Percentiles rank a stretch among this genome's conserved stretches.
phyloP scores from a whole-genome alignment of 2,888 invertebrate genomes.

The Spodoptera exigua region DNA sequence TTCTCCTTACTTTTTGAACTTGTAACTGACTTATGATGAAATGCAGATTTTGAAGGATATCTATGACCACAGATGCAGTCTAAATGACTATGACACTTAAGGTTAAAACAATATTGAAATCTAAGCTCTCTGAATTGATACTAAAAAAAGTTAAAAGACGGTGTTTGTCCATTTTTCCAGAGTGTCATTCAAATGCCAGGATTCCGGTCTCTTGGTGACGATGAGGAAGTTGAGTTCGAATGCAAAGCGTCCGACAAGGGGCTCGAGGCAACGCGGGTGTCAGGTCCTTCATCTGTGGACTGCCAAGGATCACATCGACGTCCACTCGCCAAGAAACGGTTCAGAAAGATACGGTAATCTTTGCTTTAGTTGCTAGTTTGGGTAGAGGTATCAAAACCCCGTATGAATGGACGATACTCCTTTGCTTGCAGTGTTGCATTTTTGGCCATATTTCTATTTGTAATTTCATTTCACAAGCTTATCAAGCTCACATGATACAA shows the following conservation, averaged over 20 bases:
- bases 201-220: conserved; percentile 96
- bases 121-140: no score
- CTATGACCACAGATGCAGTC: not conserved
- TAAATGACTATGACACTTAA: no score
- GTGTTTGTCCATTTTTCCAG: conserved; percentile 85
- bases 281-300: conserved; percentile 93
- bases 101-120: no score
- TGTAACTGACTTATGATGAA: conserved; percentile 5
- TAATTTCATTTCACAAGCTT: not conserved
- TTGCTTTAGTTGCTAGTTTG: conserved; percentile 37
- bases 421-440: conserved; percentile 34
- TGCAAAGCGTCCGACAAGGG: conserved; percentile 95
- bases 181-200: conserved; percentile 97
- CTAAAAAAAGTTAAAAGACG: not conserved
- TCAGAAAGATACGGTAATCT: conserved; percentile 94
- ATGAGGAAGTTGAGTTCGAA: conserved; percentile 96
- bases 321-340: conserved; percentile 94
- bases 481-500: no score
- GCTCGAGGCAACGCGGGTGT: conserved; percentile 95
- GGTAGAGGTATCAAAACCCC: conserved; percentile 35
- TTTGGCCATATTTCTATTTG: conserved; percentile 14
- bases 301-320: conserved; percentile 95
- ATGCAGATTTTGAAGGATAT: not conserved
- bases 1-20: conserved; percentile 6
- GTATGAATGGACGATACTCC: conserved; percentile 40